Conservation (phyloP, 2,797 vertebrate species). For the Denticeps clupeoides region DNA sequence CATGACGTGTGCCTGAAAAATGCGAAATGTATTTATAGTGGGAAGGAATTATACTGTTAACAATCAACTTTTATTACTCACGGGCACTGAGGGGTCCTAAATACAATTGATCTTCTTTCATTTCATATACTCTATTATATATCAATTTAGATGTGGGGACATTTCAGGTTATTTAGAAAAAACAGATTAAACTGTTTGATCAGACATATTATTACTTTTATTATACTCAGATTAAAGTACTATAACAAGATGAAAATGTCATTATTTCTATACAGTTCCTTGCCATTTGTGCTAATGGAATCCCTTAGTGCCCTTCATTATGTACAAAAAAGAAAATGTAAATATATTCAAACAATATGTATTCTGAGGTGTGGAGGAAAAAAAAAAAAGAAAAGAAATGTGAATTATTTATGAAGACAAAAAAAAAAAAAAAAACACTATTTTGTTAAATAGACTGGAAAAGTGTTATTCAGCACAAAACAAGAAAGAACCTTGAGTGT, state of each 20-base stretch:
- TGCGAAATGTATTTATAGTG: constrained; percentile 40
- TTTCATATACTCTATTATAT: constrained; percentile 16
- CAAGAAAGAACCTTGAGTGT: constrained; percentile 23
- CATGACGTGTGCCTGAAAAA: constrained; percentile 84
- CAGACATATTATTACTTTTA: constrained; percentile 3
- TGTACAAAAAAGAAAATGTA: constrained; percentile 51
- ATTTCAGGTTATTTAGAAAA: constrained; percentile 4
- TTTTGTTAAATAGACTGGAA: constrained; percentile 93
- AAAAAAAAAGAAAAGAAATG: constrained; percentile 50
- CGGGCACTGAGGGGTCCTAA: constrained; percentile 46
- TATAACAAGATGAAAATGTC: too few species aligned
- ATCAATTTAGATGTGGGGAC: constrained; percentile 15
- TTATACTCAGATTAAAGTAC: too few species aligned
- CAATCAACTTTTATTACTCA: constrained; percentile 55
- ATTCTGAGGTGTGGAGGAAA: constrained; percentile 64
- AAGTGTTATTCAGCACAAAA: constrained; percentile 69
- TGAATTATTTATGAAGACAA: constrained; percentile 71
- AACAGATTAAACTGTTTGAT: not conserved
- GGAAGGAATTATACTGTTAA: constrained; percentile 60
- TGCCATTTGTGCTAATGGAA: too few species aligned
- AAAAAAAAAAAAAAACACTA: too few species aligned
- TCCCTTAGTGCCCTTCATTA: constrained; percentile 48
- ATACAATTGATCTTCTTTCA: constrained; percentile 13
- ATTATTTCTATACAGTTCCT: too few species aligned
- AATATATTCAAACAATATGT: constrained; percentile 61